A percentile compares a stretch with the other conserved stretches of the same genome.
Conservation (phyloP, 2,797 vertebrate species). For the Bucorvus abyssinicus region DNA sequence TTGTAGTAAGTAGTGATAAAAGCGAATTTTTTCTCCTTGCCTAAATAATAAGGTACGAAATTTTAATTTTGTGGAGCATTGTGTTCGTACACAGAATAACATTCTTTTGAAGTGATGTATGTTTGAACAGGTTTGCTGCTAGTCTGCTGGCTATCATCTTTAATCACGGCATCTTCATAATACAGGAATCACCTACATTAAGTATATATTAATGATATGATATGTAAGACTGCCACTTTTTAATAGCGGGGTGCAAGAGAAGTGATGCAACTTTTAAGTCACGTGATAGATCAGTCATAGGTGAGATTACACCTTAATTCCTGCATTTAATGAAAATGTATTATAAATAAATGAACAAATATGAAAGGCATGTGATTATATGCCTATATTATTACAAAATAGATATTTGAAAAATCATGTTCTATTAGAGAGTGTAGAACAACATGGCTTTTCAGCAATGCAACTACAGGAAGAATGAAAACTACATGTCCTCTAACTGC, state of each 20-base stretch:
- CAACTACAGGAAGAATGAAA: neutral
- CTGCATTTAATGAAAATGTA: neutral
- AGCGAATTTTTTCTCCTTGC: neutral
- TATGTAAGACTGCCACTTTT: neutral
- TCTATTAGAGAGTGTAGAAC: neutral
- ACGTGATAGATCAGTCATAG: neutral
- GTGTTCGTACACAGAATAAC: neutral
- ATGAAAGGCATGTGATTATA: neutral
- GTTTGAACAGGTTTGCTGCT: neutral
- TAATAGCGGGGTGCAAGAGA: neutral
- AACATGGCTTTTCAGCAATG: neutral
- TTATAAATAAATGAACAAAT: neutral
- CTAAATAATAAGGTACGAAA: neutral
- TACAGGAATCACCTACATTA: neutral
- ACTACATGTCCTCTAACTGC: neutral
- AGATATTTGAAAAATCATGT: neutral
- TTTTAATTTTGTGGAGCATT: neutral
- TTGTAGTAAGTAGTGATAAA: too few species aligned
- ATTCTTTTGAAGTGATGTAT: neutral
- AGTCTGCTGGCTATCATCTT: neutral
- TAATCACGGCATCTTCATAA: neutral
- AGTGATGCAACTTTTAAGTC: neutral
- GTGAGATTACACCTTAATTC: neutral
- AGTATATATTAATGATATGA: neutral
- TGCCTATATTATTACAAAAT: neutral